These are phyloP conservation scores for Olivierus martensii DNA, from an alignment of 1,140 invertebrate species.

Conservation along the genomic window DNA sequence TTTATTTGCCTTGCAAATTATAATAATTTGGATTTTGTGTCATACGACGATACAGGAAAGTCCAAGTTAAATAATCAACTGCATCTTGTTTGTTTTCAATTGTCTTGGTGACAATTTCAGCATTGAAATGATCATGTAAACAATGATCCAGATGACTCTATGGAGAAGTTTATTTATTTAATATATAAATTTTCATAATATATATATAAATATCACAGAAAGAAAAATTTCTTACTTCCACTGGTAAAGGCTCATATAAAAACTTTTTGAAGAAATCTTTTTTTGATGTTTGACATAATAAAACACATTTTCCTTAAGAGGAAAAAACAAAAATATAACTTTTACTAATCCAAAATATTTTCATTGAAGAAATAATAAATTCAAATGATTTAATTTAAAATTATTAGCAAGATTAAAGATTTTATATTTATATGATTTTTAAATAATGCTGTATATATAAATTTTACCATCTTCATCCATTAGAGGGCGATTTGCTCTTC, in stretches of 20 bases:
- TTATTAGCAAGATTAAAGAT: no score
- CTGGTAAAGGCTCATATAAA: slow-evolving; percentile 89
- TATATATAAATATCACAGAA: no score
- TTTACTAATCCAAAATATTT: no score
- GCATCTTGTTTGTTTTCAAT: slow-evolving; percentile 99
- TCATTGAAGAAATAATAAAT: no score
- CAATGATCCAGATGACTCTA: slow-evolving; percentile 88
- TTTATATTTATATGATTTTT: no score
- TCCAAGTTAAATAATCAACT: slow-evolving; percentile 99
- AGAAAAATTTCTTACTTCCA: slow-evolving; percentile 46
- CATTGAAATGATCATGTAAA: slow-evolving; percentile 98
- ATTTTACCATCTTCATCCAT: slow-evolving; percentile 68
- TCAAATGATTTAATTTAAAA: no score
- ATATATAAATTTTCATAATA: neutral
- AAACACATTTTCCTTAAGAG: slow-evolving; percentile 60
- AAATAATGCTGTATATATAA: neutral
- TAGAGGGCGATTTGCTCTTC: slow-evolving; percentile 72
- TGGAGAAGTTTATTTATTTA: slow-evolving; percentile 18
- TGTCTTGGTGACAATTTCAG: slow-evolving; percentile 98
- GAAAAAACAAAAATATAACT: no score
- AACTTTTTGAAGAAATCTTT: slow-evolving; percentile 99
- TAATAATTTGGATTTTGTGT: slow-evolving; percentile 99
- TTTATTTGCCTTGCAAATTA: slow-evolving; percentile 58
- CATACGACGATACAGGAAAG: slow-evolving; percentile 88
- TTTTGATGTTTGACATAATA: slow-evolving; percentile 94